Conservation (phyloP, 35 echinoderm and acorn worm genomes). For the Eucidaris tribuloides region DNA sequence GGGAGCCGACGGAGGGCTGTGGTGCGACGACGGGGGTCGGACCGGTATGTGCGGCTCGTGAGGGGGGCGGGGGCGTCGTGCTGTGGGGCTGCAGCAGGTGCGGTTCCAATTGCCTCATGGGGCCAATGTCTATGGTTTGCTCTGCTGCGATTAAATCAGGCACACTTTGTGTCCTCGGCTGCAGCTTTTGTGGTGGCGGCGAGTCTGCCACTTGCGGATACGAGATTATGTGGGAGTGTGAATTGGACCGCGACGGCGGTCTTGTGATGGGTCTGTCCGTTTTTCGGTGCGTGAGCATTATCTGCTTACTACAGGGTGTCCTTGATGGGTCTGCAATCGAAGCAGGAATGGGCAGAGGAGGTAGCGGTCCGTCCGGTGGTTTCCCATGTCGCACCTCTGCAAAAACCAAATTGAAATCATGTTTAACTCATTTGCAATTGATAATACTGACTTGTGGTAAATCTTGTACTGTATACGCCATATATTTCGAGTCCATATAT, state of each 20-base stretch:
- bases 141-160: conserved; percentile 18
- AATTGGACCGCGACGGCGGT: conserved; percentile 18
- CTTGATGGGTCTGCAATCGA: not conserved
- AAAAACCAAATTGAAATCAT: not conserved
- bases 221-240: not conserved
- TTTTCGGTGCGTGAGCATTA: conserved; percentile 46
- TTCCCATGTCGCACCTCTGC: conserved; percentile 57
- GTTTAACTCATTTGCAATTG: no score
- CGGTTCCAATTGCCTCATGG: conserved; percentile 12
- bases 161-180: conserved; percentile 8
- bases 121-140: conserved; percentile 1
- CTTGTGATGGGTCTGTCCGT: not conserved
- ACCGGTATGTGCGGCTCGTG: conserved; percentile 11
- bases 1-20: not conserved
- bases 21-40: not conserved
- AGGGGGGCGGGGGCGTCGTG: conserved; percentile 9
- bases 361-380: conserved; percentile 50
- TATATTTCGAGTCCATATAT: no score
- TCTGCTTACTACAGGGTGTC: conserved; percentile 2
- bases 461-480: no score
- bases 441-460: no score
- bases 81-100: conserved; percentile 24
- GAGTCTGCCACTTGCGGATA: conserved; percentile 11
- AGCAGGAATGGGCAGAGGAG: conserved; percentile 18
- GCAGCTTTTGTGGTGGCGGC: not conserved